phyloP scores from a whole-genome alignment of 2,113 vertebrate species.

The Hypocryptadius cinnamomeus region DNA sequence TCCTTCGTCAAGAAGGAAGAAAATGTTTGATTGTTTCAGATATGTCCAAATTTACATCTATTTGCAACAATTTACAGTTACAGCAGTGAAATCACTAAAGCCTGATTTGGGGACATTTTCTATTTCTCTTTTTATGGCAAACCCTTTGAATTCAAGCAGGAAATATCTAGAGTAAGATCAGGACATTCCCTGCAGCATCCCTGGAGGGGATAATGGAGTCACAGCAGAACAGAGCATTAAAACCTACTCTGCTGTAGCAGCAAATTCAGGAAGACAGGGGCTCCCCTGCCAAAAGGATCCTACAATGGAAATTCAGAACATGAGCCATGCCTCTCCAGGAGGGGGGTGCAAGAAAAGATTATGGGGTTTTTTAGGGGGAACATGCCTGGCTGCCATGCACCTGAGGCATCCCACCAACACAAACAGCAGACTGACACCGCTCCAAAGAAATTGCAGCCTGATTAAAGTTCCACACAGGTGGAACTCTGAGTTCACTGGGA shows the following conservation, averaged over 20 bases:
- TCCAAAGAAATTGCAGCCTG: neutral
- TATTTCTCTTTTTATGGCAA: neutral
- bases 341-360: neutral
- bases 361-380: neutral
- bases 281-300: neutral
- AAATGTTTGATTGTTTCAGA: neutral
- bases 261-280: neutral
- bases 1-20: neutral
- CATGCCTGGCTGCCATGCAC: neutral
- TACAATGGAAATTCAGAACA: accelerated
- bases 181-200: neutral
- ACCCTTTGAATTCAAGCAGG: neutral
- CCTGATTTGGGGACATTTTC: neutral
- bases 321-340: neutral
- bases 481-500: neutral
- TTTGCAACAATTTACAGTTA: neutral
- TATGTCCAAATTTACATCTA: neutral
- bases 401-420: neutral
- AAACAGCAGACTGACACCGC: neutral
- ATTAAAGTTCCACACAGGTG: accelerated
- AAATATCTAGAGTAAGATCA: neutral
- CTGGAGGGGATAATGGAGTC: neutral
- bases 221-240: neutral
- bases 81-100: neutral
- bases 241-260: neutral